Percentiles rank a stretch among this genome's conserved stretches.
phyloP scores from a whole-genome alignment of 2,113 vertebrate genomes.

The Mustela nigripes region DNA sequence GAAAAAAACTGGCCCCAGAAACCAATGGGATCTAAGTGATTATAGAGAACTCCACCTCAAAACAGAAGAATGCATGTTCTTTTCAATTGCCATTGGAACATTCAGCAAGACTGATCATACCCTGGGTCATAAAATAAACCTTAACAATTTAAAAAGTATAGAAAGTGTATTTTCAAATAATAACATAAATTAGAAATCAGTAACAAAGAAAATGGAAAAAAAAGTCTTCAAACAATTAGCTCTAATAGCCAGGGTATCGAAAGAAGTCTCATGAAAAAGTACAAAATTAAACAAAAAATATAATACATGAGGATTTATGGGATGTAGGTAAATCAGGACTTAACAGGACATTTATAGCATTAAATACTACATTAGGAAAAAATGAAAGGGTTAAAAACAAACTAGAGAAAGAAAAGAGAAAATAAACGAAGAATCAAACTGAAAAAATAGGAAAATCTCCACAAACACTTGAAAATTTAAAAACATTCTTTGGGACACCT shows the following conservation, averaged over 20 bases:
- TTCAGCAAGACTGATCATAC: neutral
- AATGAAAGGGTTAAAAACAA: neutral
- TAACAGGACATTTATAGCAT: neutral
- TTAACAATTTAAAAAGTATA: neutral
- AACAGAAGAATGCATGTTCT: neutral
- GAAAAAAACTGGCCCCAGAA: neutral
- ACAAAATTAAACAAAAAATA: slow-evolving; percentile 25
- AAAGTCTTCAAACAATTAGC: neutral
- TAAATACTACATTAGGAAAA: neutral
- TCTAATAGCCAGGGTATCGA: neutral
- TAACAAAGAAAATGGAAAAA: neutral
- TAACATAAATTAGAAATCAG: neutral
- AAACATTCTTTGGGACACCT: neutral
- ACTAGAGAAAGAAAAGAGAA: neutral
- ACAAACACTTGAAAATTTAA: slow-evolving; percentile 6
- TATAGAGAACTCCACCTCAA: neutral
- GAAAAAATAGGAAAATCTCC: neutral
- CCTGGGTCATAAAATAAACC: neutral
- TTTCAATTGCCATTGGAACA: neutral
- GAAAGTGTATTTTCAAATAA: neutral
- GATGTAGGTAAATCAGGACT: neutral
- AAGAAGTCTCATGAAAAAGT: neutral
- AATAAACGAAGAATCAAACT: neutral
- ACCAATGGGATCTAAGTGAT: neutral
- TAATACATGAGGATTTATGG: neutral